Evolutionary conservation across 2,797 vertebrate species (phyloP).

Genomic region (Enteromius thamalakanensis): DNA sequence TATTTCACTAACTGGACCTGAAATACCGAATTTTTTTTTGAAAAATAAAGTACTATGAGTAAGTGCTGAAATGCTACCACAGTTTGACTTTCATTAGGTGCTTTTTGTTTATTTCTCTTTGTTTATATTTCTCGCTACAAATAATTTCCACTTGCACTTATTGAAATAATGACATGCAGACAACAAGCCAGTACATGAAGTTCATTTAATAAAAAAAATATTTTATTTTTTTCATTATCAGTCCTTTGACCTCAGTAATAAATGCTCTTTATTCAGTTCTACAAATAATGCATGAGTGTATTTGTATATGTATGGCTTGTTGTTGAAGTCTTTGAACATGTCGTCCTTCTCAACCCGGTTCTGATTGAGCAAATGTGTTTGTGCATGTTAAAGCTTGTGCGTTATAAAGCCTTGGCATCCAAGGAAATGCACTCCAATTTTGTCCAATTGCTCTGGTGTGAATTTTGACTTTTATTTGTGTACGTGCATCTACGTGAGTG

Average conservation of each 20-base stretch:
- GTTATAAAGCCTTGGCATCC: background rate
- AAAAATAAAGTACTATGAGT: background rate
- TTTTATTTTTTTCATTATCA: slow-evolving; percentile 10
- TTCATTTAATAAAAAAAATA: background rate
- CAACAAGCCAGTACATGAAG: slow-evolving; percentile 17
- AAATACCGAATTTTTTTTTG: slow-evolving; percentile 7
- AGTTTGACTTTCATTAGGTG: slow-evolving; percentile 9
- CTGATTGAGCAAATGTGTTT: slow-evolving; percentile 51
- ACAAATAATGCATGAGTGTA: slow-evolving; percentile 7
- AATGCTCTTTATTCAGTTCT: slow-evolving; percentile 8
- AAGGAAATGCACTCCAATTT: slow-evolving; percentile 2
- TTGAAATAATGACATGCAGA: slow-evolving; percentile 13
- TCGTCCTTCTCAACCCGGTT: background rate
- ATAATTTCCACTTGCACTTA: background rate
- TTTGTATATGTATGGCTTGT: slow-evolving; percentile 48
- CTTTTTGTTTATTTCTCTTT: slow-evolving; percentile 19
- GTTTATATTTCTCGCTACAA: slow-evolving; percentile 2
- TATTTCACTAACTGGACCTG: background rate
- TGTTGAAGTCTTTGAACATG: slow-evolving; percentile 10
- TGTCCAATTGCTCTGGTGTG: slow-evolving; percentile 22
- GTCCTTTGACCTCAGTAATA: slow-evolving; percentile 12
- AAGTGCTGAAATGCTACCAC: slow-evolving; percentile 4
- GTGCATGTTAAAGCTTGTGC: slow-evolving; percentile 19
- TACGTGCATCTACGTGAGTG: slow-evolving; percentile 31
- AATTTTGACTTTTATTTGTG: slow-evolving; percentile 17